Base-by-base conservation (phyloP, 2,888 invertebrate genomes). In the Acronicta alni region DNA sequence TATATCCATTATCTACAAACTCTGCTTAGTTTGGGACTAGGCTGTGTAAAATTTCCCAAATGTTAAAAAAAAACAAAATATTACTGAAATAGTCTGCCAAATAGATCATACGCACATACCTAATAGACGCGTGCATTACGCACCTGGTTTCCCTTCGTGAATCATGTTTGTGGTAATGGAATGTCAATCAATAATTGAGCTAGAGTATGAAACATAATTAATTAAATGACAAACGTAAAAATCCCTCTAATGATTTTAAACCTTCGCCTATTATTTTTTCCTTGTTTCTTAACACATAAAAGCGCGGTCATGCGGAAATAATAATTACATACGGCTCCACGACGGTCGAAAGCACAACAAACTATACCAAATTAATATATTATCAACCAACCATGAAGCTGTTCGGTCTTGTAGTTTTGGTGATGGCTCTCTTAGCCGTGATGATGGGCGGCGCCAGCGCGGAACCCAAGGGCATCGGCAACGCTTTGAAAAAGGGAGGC, bases 361-460 rank as follows among this genome's bases (percentile, higher is more conserved):
- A 20, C 18, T 12, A 30, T 30, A 12, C 10, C 30, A 30, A 9
- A 30, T 2, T 10, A 2, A 10, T 1, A 10, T 30, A 12, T 30
- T 12, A 30, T 30, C 30, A 30, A 30, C 12, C 12, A 30, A 42
- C 26, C 47, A 69, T 67, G 67, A 67, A 71, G 37, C 18, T 67
- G 12, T 42, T 59, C 32, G 51, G 57, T 57, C 6, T 67, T 1
- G 10, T 67, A 8, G 47, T 67, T 8, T 2, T 67, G 42, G 15
- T 53, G 57, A 47, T 67, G 67, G 69, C 57, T 10, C 32, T 62
- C 5, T 35, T 67, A 45, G 67, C 52, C n/a, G 44, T 67, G 52
- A 38, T 67, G 59, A 41, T 43, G 26, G 30, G 60, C 5, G 47
- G 41, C 45, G 66, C 67, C 9, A 60, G 30, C 12, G 30, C 30